Evolutionary conservation across 2,797 vertebrate genomes (phyloP).

Genomic region (Euthynnus affinis): DNA sequence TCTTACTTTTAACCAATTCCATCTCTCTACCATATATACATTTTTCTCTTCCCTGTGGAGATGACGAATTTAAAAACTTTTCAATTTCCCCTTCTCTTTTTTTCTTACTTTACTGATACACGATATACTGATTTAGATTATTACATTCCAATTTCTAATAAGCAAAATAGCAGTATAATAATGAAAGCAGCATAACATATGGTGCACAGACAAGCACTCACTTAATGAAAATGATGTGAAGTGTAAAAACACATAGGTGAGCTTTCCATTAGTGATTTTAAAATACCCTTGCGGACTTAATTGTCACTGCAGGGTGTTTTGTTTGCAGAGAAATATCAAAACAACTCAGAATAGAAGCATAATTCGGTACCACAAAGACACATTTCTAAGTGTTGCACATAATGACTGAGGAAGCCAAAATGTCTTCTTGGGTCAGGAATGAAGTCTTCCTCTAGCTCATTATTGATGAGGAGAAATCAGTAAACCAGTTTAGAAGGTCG

Average conservation of each 20-base stretch:
- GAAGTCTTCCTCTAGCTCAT: neutral
- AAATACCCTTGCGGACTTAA: conserved; percentile 20
- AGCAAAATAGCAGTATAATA: neutral
- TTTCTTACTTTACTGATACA: neutral
- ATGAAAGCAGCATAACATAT: neutral
- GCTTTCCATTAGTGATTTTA: conserved; percentile 12
- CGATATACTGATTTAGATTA: neutral
- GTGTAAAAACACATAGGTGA: neutral
- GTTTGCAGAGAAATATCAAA: conserved; percentile 7
- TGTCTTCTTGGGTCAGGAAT: neutral
- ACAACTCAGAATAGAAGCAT: conserved; percentile 18
- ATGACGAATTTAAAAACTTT: conserved; percentile 39
- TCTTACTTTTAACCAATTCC: conserved; percentile 49
- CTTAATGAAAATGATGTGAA: neutral
- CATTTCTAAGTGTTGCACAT: conserved; percentile 10
- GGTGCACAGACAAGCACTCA: neutral
- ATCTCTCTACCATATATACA: conserved; percentile 29
- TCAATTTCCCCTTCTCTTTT: neutral
- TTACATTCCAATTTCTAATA: neutral
- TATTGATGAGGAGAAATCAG: conserved; percentile 1
- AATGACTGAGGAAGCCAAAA: neutral
- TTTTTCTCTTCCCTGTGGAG: conserved; percentile 24
- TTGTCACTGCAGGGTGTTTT: conserved; percentile 7
- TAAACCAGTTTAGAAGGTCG: conserved; percentile 15
- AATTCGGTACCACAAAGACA: conserved; percentile 1